Evolutionary conservation across 2,797 vertebrate species (phyloP).

Genomic region (Arnoldichthys spilopterus): DNA sequence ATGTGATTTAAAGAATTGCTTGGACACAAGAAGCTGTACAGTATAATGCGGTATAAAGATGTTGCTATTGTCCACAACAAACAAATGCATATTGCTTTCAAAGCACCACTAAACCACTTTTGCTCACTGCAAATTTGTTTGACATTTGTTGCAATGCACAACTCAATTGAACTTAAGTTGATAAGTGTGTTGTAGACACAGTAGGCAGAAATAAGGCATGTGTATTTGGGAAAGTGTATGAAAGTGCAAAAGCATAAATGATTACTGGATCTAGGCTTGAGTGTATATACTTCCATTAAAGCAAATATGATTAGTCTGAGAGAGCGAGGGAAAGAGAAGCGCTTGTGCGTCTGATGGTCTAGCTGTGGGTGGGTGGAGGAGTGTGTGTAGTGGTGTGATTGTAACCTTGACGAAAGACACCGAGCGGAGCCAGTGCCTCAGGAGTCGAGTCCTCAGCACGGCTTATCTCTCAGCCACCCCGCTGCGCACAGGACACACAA

Average conservation of each 20-base stretch:
- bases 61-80: conserved; percentile 20
- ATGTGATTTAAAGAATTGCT: conserved; percentile 33
- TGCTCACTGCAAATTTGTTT: conserved; percentile 38
- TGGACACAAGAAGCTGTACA: conserved; percentile 15
- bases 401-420: conserved; percentile 58
- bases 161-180: conserved; percentile 26
- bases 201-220: background rate
- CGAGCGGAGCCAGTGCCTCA: background rate
- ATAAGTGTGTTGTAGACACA: conserved; percentile 31
- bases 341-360: background rate
- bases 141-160: conserved; percentile 46
- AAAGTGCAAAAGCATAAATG: background rate
- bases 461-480: conserved; percentile 52
- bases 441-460: conserved; percentile 5
- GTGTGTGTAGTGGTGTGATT: conserved; percentile 24
- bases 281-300: conserved; percentile 27
- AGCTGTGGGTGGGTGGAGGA: conserved; percentile 9
- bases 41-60: conserved; percentile 1
- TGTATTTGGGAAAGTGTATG: background rate
- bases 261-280: conserved; percentile 31
- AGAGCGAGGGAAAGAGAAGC: background rate
- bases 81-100: conserved; percentile 31
- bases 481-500: conserved; percentile 39
- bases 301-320: conserved; percentile 35
- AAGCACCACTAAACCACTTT: conserved; percentile 42